Evolutionary conservation across 1,140 invertebrate species (phyloP).

Genomic region (Fopius arisanus): DNA sequence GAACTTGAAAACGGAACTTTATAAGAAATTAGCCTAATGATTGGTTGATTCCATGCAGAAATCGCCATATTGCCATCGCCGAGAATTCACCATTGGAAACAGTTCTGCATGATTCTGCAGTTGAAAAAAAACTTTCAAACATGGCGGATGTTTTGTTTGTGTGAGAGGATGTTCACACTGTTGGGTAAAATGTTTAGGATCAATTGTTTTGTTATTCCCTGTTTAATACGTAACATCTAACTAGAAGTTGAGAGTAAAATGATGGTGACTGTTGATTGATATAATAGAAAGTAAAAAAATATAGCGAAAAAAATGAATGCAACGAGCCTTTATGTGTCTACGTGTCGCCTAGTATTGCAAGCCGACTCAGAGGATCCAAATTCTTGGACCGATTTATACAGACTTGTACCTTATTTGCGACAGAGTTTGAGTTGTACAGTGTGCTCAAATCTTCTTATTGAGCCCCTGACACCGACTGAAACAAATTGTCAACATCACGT

Average conservation of each 20-base stretch:
- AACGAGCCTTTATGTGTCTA: slow-evolving; percentile 83
- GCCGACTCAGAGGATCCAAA: slow-evolving; percentile 73
- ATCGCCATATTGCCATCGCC: no score
- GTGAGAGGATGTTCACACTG: slow-evolving; percentile 46
- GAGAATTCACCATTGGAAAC: neutral
- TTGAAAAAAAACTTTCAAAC: slow-evolving; percentile 38
- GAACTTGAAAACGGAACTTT: no score
- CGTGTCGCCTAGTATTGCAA: slow-evolving; percentile 80
- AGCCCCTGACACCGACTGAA: slow-evolving; percentile 82
- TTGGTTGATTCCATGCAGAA: no score
- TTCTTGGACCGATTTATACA: slow-evolving; percentile 82
- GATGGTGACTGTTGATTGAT: neutral
- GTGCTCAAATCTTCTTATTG: slow-evolving; percentile 82
- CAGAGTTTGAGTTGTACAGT: slow-evolving; percentile 89
- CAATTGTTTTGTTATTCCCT: neutral
- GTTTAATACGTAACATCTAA: neutral
- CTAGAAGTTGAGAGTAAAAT: neutral
- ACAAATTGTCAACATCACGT: slow-evolving; percentile 90
- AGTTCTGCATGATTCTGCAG: neutral
- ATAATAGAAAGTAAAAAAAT: slow-evolving; percentile 2
- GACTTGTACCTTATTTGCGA: slow-evolving; percentile 82
- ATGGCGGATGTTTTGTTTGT: slow-evolving; percentile 60
- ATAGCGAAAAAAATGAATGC: slow-evolving; percentile 74
- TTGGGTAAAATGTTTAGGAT: slow-evolving; percentile 36
- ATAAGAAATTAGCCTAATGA: no score